Evolutionary conservation across 2,113 vertebrate species (phyloP).

Genomic region (Strix aluco): DNA sequence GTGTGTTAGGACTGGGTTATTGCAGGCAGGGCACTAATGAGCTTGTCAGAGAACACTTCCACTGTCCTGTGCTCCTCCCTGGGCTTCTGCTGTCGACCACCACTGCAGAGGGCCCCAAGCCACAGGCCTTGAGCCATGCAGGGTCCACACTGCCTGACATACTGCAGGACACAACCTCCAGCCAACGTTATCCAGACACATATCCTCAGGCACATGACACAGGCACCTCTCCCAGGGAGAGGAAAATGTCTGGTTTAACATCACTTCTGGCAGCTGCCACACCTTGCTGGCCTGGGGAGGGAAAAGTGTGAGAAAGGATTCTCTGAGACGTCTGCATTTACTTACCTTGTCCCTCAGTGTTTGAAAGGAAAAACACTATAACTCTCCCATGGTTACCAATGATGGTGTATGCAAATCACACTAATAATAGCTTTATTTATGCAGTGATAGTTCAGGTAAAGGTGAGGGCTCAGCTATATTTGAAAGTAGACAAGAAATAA

Average conservation of each 20-base stretch:
- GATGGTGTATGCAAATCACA: background rate
- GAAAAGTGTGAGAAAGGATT: too few species aligned
- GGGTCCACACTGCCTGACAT: background rate
- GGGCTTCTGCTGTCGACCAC: background rate
- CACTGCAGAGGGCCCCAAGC: background rate
- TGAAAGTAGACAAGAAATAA: background rate
- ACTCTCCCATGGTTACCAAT: background rate
- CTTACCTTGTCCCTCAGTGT: background rate
- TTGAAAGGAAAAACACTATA: background rate
- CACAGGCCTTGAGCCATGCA: background rate
- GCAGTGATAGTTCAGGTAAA: accelerated
- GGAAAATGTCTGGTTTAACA: background rate
- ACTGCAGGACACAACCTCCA: too few species aligned
- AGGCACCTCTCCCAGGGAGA: background rate
- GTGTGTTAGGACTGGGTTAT: too few species aligned
- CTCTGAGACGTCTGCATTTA: accelerated
- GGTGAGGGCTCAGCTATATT: accelerated
- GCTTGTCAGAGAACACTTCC: too few species aligned
- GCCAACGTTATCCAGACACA: accelerated
- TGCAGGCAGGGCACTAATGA: too few species aligned
- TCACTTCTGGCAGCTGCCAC: background rate
- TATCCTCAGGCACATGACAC: background rate
- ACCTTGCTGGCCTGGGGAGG: background rate
- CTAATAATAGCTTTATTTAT: background rate
- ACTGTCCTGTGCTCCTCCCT: too few species aligned